Percentiles rank a stretch among this genome's conserved stretches.
Evolutionary conservation across 2,888 invertebrate species (phyloP).

Genomic region (Orchestes rusci): DNA sequence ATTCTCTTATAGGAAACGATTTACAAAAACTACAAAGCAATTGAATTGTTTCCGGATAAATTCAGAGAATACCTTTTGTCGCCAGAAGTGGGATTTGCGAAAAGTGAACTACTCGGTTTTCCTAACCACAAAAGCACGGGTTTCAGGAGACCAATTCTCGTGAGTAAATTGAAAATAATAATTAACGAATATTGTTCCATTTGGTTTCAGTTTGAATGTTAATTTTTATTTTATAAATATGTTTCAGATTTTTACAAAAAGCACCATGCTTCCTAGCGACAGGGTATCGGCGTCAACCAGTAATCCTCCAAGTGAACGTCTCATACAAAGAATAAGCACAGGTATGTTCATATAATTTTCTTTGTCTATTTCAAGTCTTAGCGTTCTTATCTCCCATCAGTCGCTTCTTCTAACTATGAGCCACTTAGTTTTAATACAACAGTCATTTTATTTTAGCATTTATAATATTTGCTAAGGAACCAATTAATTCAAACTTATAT

Average conservation of each 20-base stretch:
- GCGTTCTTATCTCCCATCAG: too few species aligned
- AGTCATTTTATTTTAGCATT: too few species aligned
- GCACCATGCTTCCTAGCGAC: conserved; percentile 44
- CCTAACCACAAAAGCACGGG: conserved; percentile 77
- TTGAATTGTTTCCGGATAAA: conserved; percentile 84
- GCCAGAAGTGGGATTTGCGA: conserved; percentile 85
- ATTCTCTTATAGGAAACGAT: conserved; percentile 74
- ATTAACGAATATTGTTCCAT: background rate
- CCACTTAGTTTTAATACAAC: too few species aligned
- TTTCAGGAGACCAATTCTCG: conserved; percentile 74
- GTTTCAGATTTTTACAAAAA: conserved; percentile 47
- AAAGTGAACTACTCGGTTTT: conserved; percentile 77
- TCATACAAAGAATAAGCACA: too few species aligned
- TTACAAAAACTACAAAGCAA: conserved; percentile 75
- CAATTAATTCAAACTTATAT: too few species aligned
- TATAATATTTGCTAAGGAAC: too few species aligned
- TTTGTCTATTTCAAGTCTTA: too few species aligned
- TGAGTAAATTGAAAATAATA: too few species aligned
- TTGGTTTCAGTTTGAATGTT: background rate
- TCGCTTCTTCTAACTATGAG: too few species aligned
- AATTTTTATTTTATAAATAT: conserved; percentile 1
- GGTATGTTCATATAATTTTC: too few species aligned
- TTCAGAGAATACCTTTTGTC: conserved; percentile 89
- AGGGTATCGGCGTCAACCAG: conserved; percentile 35
- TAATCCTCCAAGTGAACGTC: too few species aligned